Conservation (phyloP, 2,113 vertebrate genomes). For the Neotoma lepida region DNA sequence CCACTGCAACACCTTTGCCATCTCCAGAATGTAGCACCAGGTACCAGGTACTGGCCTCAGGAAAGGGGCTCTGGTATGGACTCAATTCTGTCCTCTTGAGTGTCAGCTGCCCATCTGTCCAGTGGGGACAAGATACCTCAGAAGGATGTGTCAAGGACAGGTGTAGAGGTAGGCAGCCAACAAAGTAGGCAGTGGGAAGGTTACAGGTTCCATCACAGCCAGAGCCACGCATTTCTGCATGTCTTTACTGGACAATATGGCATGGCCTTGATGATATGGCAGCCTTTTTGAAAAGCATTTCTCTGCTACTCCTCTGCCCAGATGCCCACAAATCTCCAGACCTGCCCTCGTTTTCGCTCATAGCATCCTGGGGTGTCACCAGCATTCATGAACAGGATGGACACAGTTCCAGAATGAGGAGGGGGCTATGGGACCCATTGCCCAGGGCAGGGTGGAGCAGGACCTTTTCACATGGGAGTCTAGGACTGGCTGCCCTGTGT, state of each 20-base stretch:
- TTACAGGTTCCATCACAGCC: no score
- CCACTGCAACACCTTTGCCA: neutral
- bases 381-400: neutral
- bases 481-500: neutral
- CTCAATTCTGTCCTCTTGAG: neutral
- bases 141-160: neutral
- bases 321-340: neutral
- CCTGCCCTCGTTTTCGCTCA: neutral
- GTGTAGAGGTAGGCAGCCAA: neutral
- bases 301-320: neutral
- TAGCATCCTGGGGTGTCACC: no score
- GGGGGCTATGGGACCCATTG: neutral
- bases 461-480: neutral
- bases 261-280: no score
- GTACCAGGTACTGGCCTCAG: neutral
- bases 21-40: neutral
- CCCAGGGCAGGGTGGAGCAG: neutral
- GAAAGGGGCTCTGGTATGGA: neutral
- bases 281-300: neutral
- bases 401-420: neutral
- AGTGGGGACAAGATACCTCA: neutral
- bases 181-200: neutral
- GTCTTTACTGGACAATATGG: neutral
- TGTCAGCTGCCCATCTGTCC: neutral
- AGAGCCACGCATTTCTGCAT: neutral